Percentiles rank a stretch among this genome's conserved stretches.
These are phyloP conservation scores for Catharus ustulatus DNA, from an alignment of 2,797 vertebrate genomes.

Conservation along the genomic window DNA sequence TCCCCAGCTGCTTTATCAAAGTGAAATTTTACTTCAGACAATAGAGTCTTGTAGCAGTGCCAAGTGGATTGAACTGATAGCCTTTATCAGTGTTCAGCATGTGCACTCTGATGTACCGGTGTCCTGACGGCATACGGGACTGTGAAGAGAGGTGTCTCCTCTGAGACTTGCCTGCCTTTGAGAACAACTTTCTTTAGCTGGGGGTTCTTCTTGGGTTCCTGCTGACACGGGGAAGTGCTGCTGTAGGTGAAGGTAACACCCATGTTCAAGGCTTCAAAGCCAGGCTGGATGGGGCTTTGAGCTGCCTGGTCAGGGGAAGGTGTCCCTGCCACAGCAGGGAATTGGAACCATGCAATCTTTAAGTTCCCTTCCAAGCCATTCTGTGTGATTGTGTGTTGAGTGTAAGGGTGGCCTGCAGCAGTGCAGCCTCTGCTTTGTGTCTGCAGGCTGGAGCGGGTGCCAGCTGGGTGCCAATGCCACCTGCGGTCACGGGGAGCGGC, in stretches of 20 bases:
- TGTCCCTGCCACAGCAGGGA: accelerated
- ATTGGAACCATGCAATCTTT: accelerated
- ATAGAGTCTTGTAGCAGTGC: not conserved
- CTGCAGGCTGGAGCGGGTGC: slow-evolving; percentile 92
- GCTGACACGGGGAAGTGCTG: accelerated
- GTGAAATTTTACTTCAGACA: slow-evolving; percentile 32
- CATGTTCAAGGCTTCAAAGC: not conserved
- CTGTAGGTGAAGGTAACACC: not conserved
- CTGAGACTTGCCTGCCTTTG: not conserved
- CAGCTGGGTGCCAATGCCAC: slow-evolving; percentile 87
- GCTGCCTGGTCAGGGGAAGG: not conserved
- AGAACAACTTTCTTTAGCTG: not conserved
- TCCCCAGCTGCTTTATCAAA: slow-evolving; percentile 36
- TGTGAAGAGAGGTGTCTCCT: not conserved
- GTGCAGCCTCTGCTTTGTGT: not conserved
- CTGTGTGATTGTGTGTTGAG: not conserved
- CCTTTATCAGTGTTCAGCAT: slow-evolving; percentile 14
- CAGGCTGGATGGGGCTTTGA: not conserved
- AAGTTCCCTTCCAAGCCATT: too few species aligned
- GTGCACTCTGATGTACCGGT: not conserved
- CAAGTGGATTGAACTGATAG: slow-evolving; percentile 17
- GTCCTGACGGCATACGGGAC: not conserved
- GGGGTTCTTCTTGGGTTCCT: not conserved
- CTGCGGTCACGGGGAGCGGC: slow-evolving; percentile 85
- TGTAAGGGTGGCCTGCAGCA: not conserved